Evolutionary conservation across 2,113 vertebrate genomes (phyloP), one percentile per base, ranked within the genome.

Genomic region (Larimichthys polyactis): DNA sequence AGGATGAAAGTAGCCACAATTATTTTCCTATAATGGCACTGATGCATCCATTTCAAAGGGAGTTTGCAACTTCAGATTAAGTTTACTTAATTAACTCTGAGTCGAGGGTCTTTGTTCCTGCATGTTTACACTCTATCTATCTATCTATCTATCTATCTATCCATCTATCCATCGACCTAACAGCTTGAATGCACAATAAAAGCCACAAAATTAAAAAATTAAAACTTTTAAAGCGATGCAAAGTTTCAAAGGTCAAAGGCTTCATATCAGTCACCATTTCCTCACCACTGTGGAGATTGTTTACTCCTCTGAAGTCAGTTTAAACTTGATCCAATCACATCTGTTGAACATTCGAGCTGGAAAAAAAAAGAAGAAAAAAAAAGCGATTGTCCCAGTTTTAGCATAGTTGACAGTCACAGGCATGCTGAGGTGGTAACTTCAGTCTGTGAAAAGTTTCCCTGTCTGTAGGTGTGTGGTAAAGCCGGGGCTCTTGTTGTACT

Each of bases 1-100:
- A 66, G 84, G 84, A 92, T 89, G 76, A 92, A 92, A 92, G 90
- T 90, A 85, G 84, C 79, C 81, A 88, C 84, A 93, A 94, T 93
- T 94, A 93, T 93, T 91, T 88, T 87, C 78, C 83, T 82, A 80
- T 88, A 88, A 93, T 87, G 79, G 88, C 83, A 82, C 84, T 87
- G 89, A 91, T 93, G 82, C 83, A 81, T 86, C 78, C 60, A 86
- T 90, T 90, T 91, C 81, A 93, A 87, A 89, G 90, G 75, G 83
- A 85, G 67, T 72, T 62, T 85, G 82, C 76, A 92, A 89, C 81
- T 90, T 90, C 73, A 86, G 60, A 81, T 89, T 67, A 84, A 81
- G 81, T 91, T 90, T 71, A 75, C 63, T 75, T 88, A 79, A 85
- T 81, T 76, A 90, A 75, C 49, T 29, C 20, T 11, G 46, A 87